These are phyloP conservation scores for Laupala kohalensis DNA, from an alignment of 1,140 invertebrate species.

Conservation along the genomic window DNA sequence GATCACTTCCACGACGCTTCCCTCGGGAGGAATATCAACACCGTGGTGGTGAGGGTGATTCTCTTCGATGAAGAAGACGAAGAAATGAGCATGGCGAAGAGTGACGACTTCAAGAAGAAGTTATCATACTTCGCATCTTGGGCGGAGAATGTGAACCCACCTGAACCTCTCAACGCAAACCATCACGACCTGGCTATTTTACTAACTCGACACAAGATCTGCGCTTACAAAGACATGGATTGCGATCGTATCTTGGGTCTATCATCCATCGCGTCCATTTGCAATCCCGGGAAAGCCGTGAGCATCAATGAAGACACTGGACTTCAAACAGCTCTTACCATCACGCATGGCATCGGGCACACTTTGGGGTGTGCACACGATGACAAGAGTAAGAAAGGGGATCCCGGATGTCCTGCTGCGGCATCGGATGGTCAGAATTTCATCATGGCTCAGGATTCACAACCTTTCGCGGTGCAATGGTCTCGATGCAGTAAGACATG, in stretches of 20 bases:
- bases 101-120: slow-evolving; percentile 42
- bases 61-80: slow-evolving; percentile 36
- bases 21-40: slow-evolving; percentile 53
- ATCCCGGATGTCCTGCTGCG: slow-evolving; percentile 28
- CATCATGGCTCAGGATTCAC: slow-evolving; percentile 51
- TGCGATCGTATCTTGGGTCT: slow-evolving; percentile 50
- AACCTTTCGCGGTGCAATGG: slow-evolving; percentile 43
- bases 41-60: slow-evolving; percentile 45
- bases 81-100: slow-evolving; percentile 38
- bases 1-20: slow-evolving; percentile 47
- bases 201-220: slow-evolving; percentile 51
- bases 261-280: slow-evolving; percentile 49
- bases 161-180: slow-evolving; percentile 41
- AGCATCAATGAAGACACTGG: slow-evolving; percentile 55
- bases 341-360: slow-evolving; percentile 60
- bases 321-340: slow-evolving; percentile 46
- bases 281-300: slow-evolving; percentile 44
- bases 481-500: slow-evolving; percentile 47
- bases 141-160: slow-evolving; percentile 49
- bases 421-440: slow-evolving; percentile 31
- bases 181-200: slow-evolving; percentile 64
- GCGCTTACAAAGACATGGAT: slow-evolving; percentile 35
- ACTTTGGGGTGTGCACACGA: slow-evolving; percentile 54
- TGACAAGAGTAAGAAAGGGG: slow-evolving; percentile 28
- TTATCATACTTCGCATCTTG: slow-evolving; percentile 52